Base-by-base conservation (phyloP, 2,113 vertebrate species). In the Silurus glanis region DNA sequence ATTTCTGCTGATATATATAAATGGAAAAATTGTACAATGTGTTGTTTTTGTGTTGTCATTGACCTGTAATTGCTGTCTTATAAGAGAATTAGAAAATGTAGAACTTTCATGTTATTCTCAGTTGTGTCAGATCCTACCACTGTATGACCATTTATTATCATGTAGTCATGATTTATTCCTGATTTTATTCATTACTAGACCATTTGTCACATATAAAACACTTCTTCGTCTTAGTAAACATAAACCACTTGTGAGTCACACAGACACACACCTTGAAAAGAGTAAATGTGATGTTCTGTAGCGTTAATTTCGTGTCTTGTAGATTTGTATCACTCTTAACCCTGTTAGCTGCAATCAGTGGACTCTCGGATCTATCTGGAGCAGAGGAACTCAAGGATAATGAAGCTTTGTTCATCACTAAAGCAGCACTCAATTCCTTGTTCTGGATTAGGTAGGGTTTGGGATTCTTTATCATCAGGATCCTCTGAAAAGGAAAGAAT, bases 391-490 rank as follows among this genome's bases (percentile, higher is more conserved):
- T 90, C 96, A 96, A 96, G 14, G 92, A 94, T 69, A 97, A 89
- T 5, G 95, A 95, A 2, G 96, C 96, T 16, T 95, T 94, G 86
- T 91, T 91, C 93, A 96, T 92, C 82, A 93, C 89, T 58, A 96
- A 86, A 14, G 95, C 95, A 6, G 87, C 92, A n/a, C 86, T 85
- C 72, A 89, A 89, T 72, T 92, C 91, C 75, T 93, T 90, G 67
- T 81, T 90, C 23, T 92, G 91, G 23, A 75, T 89, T 88, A 97
- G 81, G 89, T 97, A 97, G 0, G 91, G 75, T 9, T 95, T 92
- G 47, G 95, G 94, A 49, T 94, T 96, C 92, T 95, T 89, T 66
- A 94, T 83, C 86, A 94, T 23, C 84, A 97, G 82, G 72, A 97
- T 92, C 92, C 92, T 96, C 96, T 97, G 90, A 87, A 83, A 89